Evolutionary conservation across 2,888 invertebrate genomes (phyloP).

Genomic region (Acanthosoma haemorrhoidale): DNA sequence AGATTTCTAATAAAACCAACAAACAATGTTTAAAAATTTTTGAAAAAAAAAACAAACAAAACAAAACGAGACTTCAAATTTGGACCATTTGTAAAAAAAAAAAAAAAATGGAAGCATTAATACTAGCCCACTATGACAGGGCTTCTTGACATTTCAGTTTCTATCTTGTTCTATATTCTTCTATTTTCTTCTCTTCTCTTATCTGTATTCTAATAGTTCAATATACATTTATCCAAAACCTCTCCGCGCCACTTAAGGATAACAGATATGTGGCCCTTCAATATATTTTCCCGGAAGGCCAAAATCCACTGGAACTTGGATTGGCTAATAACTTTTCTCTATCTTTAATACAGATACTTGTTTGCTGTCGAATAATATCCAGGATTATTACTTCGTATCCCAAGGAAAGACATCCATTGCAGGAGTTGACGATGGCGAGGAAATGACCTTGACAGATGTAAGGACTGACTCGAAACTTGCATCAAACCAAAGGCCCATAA

Average conservation of each 20-base stretch:
- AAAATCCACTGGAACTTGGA: not conserved
- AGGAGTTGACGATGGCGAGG: constrained; percentile 85
- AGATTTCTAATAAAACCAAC: constrained; percentile 46
- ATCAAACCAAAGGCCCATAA: not conserved
- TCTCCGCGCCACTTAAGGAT: not conserved
- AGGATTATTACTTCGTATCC: constrained; percentile 69
- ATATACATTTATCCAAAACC: not conserved
- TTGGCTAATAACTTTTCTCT: not conserved
- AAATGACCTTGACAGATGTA: constrained; percentile 76
- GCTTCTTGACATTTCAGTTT: not conserved
- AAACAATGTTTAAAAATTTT: not conserved
- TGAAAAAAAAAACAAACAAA: constrained; percentile 7
- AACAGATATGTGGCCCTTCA: not conserved
- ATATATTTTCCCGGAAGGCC: not conserved
- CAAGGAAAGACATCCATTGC: constrained; percentile 92
- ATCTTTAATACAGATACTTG: constrained; percentile 45
- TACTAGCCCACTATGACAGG: constrained; percentile 7
- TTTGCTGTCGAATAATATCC: constrained; percentile 66
- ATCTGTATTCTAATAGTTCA: not conserved
- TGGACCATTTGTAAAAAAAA: not conserved
- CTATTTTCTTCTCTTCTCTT: not conserved
- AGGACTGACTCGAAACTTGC: constrained; percentile 46
- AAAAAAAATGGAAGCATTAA: not conserved
- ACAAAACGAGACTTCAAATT: not conserved
- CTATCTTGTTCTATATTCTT: not conserved